phyloP scores from a whole-genome alignment of 2,113 vertebrate species.

The Prionailurus bengalensis region DNA sequence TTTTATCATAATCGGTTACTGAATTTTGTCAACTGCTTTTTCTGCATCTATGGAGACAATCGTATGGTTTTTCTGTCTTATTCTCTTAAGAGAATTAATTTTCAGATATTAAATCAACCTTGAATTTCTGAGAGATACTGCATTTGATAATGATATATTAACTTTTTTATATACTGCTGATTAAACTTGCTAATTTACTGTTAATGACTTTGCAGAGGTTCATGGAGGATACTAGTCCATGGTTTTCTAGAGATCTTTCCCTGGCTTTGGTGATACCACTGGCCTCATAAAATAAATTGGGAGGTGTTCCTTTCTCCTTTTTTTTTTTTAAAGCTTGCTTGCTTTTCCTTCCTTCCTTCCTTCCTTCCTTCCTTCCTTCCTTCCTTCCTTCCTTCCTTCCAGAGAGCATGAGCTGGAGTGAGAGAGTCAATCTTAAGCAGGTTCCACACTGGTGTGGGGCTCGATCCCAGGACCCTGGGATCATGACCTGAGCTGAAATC shows the following conservation, averaged over 20 bases:
- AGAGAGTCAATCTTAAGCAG: no score
- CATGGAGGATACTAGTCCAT: background rate
- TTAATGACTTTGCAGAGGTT: background rate
- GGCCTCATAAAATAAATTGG: background rate
- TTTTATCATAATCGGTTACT: background rate
- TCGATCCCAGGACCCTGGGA: no score
- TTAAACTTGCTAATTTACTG: background rate
- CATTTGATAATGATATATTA: background rate
- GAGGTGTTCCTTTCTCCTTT: background rate
- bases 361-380: no score
- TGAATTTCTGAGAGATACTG: background rate
- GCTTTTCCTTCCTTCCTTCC: no score
- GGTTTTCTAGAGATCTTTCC: background rate
- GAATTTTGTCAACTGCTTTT: background rate
- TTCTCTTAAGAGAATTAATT: background rate
- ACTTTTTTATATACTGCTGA: background rate
- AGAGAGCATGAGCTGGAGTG: no score
- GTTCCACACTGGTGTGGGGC: no score
- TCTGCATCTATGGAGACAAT: background rate
- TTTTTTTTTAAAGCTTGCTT: no score
- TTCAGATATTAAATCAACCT: background rate
- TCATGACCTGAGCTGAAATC: no score
- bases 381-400: no score
- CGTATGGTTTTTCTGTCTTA: background rate
- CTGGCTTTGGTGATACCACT: background rate